Percentiles rank a stretch among this genome's conserved stretches.
These are phyloP conservation scores for Gnathonemus echidnorhynchus DNA, from an alignment of 2,113 vertebrate genomes.

Conservation along the genomic window DNA sequence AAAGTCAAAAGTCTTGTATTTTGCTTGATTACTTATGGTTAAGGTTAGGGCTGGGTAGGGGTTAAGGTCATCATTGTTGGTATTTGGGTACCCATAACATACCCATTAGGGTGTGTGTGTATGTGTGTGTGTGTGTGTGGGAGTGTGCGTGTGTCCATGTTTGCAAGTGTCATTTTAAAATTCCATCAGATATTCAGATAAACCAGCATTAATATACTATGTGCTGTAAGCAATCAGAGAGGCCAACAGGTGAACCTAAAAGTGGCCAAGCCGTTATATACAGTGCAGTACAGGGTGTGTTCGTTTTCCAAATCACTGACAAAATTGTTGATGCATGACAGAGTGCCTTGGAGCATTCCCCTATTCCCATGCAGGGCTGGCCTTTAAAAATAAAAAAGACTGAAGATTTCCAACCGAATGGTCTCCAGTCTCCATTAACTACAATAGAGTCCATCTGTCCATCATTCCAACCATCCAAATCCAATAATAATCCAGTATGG, in stretches of 20 bases:
- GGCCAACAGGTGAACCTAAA: not conserved
- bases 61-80: not conserved
- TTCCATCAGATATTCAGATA: not conserved
- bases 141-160: not conserved
- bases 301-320: not conserved
- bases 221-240: not conserved
- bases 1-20: not conserved
- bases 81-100: not conserved
- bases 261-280: not conserved
- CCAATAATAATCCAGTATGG: not conserved
- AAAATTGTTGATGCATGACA: not conserved
- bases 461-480: not conserved
- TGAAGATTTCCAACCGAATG: not conserved
- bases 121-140: no score
- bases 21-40: not conserved
- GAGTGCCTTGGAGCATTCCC: not conserved
- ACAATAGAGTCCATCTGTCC: not conserved
- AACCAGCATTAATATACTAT: not conserved
- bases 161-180: not conserved
- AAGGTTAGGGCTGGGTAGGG: not conserved
- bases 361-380: not conserved
- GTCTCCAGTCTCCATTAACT: not conserved
- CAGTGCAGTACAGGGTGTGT: not conserved
- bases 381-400: not conserved
- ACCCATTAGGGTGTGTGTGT: no score